These are phyloP conservation scores for Larimichthys crocea DNA, from an alignment of 2,113 vertebrate species.

Conservation along the genomic window DNA sequence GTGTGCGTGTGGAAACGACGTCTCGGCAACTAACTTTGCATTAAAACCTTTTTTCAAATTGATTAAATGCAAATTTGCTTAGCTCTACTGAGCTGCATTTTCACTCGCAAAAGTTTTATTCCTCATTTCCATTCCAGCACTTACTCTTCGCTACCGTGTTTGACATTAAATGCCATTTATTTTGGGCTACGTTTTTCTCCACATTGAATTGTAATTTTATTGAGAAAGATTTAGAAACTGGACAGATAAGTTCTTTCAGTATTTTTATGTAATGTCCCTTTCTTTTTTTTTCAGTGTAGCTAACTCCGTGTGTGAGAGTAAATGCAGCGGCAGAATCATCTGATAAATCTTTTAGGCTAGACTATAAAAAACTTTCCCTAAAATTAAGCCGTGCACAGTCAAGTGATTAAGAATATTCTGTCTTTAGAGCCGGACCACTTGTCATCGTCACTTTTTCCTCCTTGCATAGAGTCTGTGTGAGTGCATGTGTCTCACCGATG, in stretches of 20 bases:
- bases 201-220: slow-evolving; percentile 42
- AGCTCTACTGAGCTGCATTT: slow-evolving; percentile 70
- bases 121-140: slow-evolving; percentile 59
- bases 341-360: slow-evolving; percentile 65
- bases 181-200: slow-evolving; percentile 27
- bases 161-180: slow-evolving; percentile 57
- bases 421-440: slow-evolving; percentile 49
- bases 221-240: slow-evolving; percentile 54
- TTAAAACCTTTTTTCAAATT: slow-evolving; percentile 79
- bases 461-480: slow-evolving; percentile 5
- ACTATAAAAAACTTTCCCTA: slow-evolving; percentile 69
- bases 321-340: slow-evolving; percentile 40
- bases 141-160: slow-evolving; percentile 45
- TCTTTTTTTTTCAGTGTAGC: slow-evolving; percentile 11
- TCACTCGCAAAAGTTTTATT: slow-evolving; percentile 65
- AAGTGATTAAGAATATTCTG: slow-evolving; percentile 65
- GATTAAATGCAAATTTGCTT: slow-evolving; percentile 81
- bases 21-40: slow-evolving; percentile 73
- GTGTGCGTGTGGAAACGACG: slow-evolving; percentile 11
- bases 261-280: slow-evolving; percentile 39
- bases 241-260: slow-evolving; percentile 4
- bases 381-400: slow-evolving; percentile 58
- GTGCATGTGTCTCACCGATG: slow-evolving; percentile 2
- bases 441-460: slow-evolving; percentile 32
- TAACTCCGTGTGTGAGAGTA: slow-evolving; percentile 25